These are phyloP conservation scores for Zeuzera pyrina DNA, from an alignment of 2,888 invertebrate species.

Conservation along the genomic window DNA sequence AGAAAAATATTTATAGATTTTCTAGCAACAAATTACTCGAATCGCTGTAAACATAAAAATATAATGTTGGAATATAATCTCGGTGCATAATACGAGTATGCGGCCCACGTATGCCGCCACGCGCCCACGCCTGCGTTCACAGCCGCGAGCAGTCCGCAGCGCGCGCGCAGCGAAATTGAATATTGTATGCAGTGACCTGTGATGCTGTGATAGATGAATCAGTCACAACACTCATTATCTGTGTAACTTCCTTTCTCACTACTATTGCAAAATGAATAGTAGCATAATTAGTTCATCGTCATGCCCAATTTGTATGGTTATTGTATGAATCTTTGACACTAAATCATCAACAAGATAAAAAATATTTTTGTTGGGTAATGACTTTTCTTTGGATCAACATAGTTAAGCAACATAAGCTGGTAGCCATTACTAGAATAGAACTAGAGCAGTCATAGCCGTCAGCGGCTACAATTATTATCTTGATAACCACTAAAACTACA, in stretches of 20 bases:
- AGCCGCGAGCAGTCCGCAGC: conserved; percentile 14
- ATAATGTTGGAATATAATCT: not conserved
- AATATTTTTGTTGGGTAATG: too few relatives aligned
- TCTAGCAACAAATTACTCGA: not conserved
- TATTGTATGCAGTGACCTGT: conserved; percentile 8
- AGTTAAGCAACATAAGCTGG: too few relatives aligned
- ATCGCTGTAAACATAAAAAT: not conserved
- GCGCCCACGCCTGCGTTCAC: conserved; percentile 17
- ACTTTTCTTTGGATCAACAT: too few relatives aligned
- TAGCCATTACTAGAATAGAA: conserved; percentile 49
- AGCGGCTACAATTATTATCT: conserved; percentile 44
- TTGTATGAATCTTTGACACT: too few relatives aligned
- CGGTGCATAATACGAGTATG: conserved; percentile 18
- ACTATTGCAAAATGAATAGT: too few relatives aligned
- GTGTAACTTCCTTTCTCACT: conserved; percentile 14
- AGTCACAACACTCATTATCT: conserved; percentile 20
- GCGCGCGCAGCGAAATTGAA: conserved; percentile 9
- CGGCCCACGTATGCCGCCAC: conserved; percentile 19
- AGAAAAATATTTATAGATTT: too few relatives aligned
- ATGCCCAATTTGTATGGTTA: too few relatives aligned
- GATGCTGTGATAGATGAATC: conserved; percentile 22
- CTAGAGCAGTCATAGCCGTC: conserved; percentile 57
- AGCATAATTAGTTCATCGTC: too few relatives aligned
- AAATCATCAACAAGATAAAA: too few relatives aligned
- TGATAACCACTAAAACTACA: conserved; percentile 41